Evolutionary conservation across 2,113 vertebrate species (phyloP).

Genomic region (Pelodiscus sinensis): DNA sequence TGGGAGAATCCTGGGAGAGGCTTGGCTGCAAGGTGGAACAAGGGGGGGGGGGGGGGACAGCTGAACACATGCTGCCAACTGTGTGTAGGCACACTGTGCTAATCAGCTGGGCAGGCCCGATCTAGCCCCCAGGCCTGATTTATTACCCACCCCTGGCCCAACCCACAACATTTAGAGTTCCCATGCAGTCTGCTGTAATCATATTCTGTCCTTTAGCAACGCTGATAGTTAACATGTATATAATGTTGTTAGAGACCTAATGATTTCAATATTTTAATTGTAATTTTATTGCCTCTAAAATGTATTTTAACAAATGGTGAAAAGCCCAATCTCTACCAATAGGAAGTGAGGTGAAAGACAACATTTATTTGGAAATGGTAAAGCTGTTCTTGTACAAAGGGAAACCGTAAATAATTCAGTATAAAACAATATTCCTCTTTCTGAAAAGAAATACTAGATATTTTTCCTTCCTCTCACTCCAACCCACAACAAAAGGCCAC

Average conservation of each 20-base stretch:
- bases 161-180: neutral
- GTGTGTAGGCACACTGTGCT: no score
- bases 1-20: no score
- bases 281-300: slow-evolving; percentile 27
- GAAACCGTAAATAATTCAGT: neutral
- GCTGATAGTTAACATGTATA: neutral
- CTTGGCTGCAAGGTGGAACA: no score
- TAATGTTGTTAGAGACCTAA: neutral
- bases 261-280: no score
- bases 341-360: neutral
- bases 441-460: neutral
- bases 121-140: no score
- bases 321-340: neutral
- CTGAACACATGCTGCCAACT: no score
- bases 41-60: no score
- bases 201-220: neutral
- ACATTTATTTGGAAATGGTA: neutral
- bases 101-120: no score
- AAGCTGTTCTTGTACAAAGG: neutral
- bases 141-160: no score
- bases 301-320: slow-evolving; percentile 13
- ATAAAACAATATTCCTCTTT: neutral
- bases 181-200: neutral
- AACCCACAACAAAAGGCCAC: neutral
- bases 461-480: neutral